Evolutionary conservation across 2,888 invertebrate genomes (phyloP).

Genomic region (Oxytorus armatus): DNA sequence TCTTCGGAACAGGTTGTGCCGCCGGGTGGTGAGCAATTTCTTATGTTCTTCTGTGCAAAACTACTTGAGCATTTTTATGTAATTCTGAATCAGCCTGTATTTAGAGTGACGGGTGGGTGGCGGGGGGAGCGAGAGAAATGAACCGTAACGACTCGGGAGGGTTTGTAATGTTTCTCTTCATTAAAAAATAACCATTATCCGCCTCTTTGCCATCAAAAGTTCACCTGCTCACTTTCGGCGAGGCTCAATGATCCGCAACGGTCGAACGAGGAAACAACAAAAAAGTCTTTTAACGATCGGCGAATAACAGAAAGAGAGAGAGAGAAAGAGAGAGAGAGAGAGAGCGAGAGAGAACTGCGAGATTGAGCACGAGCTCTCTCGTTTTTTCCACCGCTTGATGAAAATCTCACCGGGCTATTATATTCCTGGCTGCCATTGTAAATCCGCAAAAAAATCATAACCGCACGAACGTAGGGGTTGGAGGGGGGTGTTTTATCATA

Average conservation of each 20-base stretch:
- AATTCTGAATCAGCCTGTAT: neutral
- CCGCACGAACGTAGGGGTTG: slow-evolving; percentile 11
- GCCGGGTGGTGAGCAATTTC: neutral
- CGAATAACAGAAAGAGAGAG: neutral
- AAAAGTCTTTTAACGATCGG: slow-evolving; percentile 10
- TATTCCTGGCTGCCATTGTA: slow-evolving; percentile 36
- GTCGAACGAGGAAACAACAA: neutral
- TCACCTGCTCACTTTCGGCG: slow-evolving; percentile 7
- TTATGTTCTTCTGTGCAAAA: neutral
- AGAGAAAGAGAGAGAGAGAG: slow-evolving; percentile 14
- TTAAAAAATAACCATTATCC: slow-evolving; percentile 11
- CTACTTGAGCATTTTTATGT: slow-evolving; percentile 6
- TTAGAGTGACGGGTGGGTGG: neutral
- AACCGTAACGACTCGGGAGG: neutral
- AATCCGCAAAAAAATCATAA: slow-evolving; percentile 29
- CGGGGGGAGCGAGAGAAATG: slow-evolving; percentile 4
- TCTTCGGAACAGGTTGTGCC: neutral
- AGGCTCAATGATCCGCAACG: neutral
- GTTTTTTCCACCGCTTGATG: slow-evolving; percentile 49
- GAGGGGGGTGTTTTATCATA: slow-evolving; percentile 24
- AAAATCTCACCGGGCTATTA: slow-evolving; percentile 46
- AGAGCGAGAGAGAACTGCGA: neutral
- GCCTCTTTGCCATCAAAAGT: slow-evolving; percentile 26
- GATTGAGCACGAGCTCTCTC: slow-evolving; percentile 52
- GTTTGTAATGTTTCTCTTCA: neutral